Base-by-base conservation (phyloP, 1,140 invertebrate species). In the Pseudomyrmex gracilis region DNA sequence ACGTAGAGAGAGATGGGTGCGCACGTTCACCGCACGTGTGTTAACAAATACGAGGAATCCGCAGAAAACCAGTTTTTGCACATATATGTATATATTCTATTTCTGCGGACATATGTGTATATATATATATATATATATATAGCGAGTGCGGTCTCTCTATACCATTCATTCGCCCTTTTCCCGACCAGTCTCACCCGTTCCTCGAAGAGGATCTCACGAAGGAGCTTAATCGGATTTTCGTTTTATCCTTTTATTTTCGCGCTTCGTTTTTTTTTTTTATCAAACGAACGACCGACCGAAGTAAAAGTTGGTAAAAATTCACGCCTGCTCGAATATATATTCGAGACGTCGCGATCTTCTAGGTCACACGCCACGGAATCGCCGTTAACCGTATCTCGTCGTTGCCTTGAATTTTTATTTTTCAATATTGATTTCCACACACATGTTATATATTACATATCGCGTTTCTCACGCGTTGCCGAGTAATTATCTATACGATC, bases 61-160 rank as follows among this genome's bases (percentile, higher is more conserved):
- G 55, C n/a, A 34, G 82, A 60, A 87, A 91, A 91, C 90, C 90
- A 90, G 90, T 91, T 90, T 89, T 90, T 84, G 88, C 86, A 84
- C 60, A 61, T 67, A 24, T 2, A 24, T 66, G 66, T 43, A 43
- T 61, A 70, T 70, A 53, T n/a, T n/a, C n/a, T n/a, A n/a, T n/a
- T n/a, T n/a, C n/a, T n/a, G n/a, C n/a, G n/a, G n/a, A n/a, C n/a
- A n/a, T n/a, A n/a, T n/a, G n/a, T n/a, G n/a, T n/a, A n/a, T n/a
- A n/a, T n/a, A n/a, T n/a, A n/a, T 2, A 24, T 66, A 66, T 43
- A 43, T 61, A 70, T 70, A 53, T n/a, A 57, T 51, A 66, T 47
- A 34, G 24, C 24, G 24, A 34, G 0, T 34, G 3, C 67, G 22
- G 15, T 47, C 55, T 85, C 64, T 55, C 55, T 15, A 13, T 73